Conservation (phyloP, 2,888 invertebrate genomes). For the Trichopoda pennipes region DNA sequence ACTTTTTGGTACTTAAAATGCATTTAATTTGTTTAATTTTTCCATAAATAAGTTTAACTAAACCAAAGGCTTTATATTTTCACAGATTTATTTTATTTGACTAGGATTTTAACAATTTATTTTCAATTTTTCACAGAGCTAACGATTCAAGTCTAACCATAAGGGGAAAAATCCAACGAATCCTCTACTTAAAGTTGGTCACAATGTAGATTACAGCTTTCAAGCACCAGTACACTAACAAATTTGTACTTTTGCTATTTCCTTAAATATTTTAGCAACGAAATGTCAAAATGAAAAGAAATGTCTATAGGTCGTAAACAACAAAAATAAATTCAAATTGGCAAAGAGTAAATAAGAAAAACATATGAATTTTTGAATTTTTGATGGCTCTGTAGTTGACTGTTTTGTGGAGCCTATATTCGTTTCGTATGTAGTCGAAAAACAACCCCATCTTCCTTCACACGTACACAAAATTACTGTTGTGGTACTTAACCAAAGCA, state of each 20-base stretch:
- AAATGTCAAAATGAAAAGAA: slow-evolving; percentile 67
- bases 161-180: slow-evolving; percentile 80
- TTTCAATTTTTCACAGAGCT: slow-evolving; percentile 74
- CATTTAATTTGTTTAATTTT: slow-evolving; percentile 25
- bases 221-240: slow-evolving; percentile 41
- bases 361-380: slow-evolving; percentile 44
- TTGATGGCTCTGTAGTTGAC: slow-evolving; percentile 46
- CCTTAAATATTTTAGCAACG: slow-evolving; percentile 33
- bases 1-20: slow-evolving; percentile 42
- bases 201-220: slow-evolving; percentile 74
- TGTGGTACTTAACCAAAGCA: slow-evolving; percentile 29
- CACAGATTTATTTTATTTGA: slow-evolving; percentile 49
- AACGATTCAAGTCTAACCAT: slow-evolving; percentile 80
- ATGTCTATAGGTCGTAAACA: slow-evolving; percentile 43
- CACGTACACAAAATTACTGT: slow-evolving; percentile 54
- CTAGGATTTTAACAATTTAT: slow-evolving; percentile 68
- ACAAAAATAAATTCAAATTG: slow-evolving; percentile 30
- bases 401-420: slow-evolving; percentile 60
- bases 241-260: slow-evolving; percentile 10
- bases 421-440: slow-evolving; percentile 55
- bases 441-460: slow-evolving; percentile 68
- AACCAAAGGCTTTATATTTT: slow-evolving; percentile 44
- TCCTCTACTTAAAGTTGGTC: slow-evolving; percentile 75
- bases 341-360: slow-evolving; percentile 60
- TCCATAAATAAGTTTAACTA: slow-evolving; percentile 31